Evolutionary conservation across 1,140 invertebrate genomes (phyloP).

Genomic region (Marisa cornuarietis): DNA sequence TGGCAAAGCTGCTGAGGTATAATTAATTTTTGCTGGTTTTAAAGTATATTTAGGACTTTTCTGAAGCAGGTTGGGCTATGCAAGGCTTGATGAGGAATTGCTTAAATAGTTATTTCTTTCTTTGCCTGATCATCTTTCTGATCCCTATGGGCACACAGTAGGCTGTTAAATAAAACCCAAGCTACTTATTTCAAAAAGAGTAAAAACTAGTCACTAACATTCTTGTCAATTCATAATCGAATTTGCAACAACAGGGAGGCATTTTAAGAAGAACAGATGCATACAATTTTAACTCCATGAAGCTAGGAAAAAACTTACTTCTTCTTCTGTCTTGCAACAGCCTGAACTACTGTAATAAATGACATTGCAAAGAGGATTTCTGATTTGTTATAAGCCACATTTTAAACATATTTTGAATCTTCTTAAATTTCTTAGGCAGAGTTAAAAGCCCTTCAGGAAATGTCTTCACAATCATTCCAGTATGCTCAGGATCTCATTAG

Average conservation of each 20-base stretch:
- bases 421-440: constrained; percentile 62
- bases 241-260: not conserved
- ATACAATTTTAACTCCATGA: not conserved
- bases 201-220: not conserved
- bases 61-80: too few species aligned
- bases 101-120: too few species aligned
- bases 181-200: too few species aligned
- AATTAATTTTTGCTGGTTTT: not conserved
- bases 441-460: constrained; percentile 72
- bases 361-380: not conserved
- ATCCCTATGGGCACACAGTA: too few species aligned
- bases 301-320: not conserved
- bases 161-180: too few species aligned
- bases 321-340: not conserved
- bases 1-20: constrained; percentile 87
- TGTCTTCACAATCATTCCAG: constrained; percentile 79
- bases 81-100: too few species aligned
- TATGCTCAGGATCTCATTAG: constrained; percentile 93
- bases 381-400: not conserved
- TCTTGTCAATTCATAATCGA: not conserved
- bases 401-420: constrained; percentile 23
- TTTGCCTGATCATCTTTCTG: too few species aligned
- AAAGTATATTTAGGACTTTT: too few species aligned
- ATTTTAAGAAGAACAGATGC: not conserved
- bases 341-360: not conserved